Base-by-base conservation (phyloP, 2,113 vertebrate genomes). In the Trogon surrucura region DNA sequence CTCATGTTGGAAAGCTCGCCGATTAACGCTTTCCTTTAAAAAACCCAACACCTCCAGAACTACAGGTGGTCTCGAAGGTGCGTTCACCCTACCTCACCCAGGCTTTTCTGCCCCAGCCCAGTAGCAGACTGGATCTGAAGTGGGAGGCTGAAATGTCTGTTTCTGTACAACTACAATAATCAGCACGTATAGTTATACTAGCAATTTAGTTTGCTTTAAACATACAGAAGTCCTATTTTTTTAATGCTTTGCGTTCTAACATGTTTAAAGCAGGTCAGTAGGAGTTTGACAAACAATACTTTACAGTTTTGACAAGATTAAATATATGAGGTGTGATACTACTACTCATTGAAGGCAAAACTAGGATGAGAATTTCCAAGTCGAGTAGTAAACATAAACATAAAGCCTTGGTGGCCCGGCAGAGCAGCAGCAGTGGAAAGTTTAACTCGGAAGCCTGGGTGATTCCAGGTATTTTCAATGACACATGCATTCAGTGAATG, bases 61-160 rank as follows among this genome's bases (percentile, higher is more conserved):
- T 51, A 53, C 34, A 45, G 69, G 69, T 72, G 72, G 65, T 72
- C 65, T 41, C 11, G 29, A 29, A 69, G 48, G 36, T 2, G 0
- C 14, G 5, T 25, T 67, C 2, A 1, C 23, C 10, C 54, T 57
- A 13, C 48, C 32, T 47, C 0, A 1, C 12, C 47, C 1, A 0
- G 66, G 11, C 26, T 54, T 21, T 41, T 48, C 36, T 64, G 25
- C n/a, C 60, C 32, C 41, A 41, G 41, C 41, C 41, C 41, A 41
- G 41, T 41, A 41, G 41, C 41, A 41, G 41, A 41, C 41, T 62
- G 21, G 34, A 26, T 23, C 66, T 50, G 47, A 73, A 61, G 38
- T 19, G 20, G 47, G 44, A 80, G 48, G 27, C 73, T 84, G 26
- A 79, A 71, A 66, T 10, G 21, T 26, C 15, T 66, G 13, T 48